Conservation (phyloP, 2,888 invertebrate species). For the Caenorhabditis wallacei region DNA sequence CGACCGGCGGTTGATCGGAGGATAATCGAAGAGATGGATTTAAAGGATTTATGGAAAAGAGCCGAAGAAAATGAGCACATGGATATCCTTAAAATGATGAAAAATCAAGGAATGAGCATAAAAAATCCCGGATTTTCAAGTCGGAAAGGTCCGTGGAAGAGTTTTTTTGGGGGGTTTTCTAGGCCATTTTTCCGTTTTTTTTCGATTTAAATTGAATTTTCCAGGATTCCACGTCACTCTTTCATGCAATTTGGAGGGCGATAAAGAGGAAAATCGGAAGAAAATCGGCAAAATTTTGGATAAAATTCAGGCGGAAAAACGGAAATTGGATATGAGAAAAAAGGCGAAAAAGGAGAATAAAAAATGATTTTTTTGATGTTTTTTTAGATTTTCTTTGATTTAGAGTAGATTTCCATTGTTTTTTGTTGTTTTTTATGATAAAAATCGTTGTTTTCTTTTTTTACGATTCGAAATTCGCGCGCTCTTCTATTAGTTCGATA, state of each 20-base stretch:
- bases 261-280: constrained; percentile 61
- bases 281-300: constrained; percentile 64
- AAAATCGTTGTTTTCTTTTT: neutral
- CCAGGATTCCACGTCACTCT: constrained; percentile 72
- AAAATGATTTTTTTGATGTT: neutral
- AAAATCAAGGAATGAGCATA: constrained; percentile 54
- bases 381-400: neutral
- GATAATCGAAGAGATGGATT: constrained; percentile 64
- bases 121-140: constrained; percentile 24
- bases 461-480: neutral
- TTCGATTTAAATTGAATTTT: constrained; percentile 7
- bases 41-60: constrained; percentile 59
- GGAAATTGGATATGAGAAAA: constrained; percentile 34
- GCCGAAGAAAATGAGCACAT: constrained; percentile 57
- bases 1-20: constrained; percentile 68
- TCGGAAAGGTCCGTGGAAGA: constrained; percentile 45
- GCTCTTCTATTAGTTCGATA: neutral
- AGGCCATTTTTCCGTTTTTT: neutral
- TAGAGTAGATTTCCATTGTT: neutral
- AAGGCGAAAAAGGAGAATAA: constrained; percentile 17
- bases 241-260: constrained; percentile 54
- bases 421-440: neutral
- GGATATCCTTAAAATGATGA: constrained; percentile 57
- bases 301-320: constrained; percentile 54
- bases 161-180: neutral